A percentile compares a stretch with the other conserved stretches of the same genome.
These are phyloP conservation scores for Ectemnius lituratus DNA, from an alignment of 2,888 invertebrate species.

Conservation along the genomic window DNA sequence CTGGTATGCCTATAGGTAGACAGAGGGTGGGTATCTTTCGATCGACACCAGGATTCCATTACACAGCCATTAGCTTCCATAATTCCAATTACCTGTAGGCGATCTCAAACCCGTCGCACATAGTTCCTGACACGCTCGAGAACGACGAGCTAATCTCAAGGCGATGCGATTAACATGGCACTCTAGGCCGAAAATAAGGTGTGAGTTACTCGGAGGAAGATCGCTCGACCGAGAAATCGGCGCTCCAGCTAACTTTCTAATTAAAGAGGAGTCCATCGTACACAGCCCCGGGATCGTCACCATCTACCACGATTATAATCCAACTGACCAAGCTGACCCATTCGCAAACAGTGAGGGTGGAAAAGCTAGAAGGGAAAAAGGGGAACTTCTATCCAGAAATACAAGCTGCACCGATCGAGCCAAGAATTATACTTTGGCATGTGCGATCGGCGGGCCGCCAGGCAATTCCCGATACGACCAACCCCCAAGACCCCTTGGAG, in stretches of 20 bases:
- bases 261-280: no score
- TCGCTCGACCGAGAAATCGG: no score
- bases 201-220: no score
- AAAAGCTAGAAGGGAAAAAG: no score
- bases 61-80: slow-evolving; percentile 55
- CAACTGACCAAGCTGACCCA: no score
- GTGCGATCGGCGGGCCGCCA: slow-evolving; percentile 13
- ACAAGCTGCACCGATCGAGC: background rate
- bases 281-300: no score
- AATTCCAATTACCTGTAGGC: slow-evolving; percentile 48
- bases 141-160: slow-evolving; percentile 55
- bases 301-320: no score
- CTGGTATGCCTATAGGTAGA: background rate
- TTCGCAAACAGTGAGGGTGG: slow-evolving; percentile 29
- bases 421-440: slow-evolving; percentile 1
- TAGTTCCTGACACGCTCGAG: slow-evolving; percentile 16
- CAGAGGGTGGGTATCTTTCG: slow-evolving; percentile 19
- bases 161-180: slow-evolving; percentile 52
- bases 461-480: background rate
- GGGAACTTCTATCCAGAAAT: slow-evolving; percentile 4
- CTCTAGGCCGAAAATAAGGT: slow-evolving; percentile 11
- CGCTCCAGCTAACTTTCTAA: no score
- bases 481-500: no score
- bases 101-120: slow-evolving; percentile 2
- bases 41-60: slow-evolving; percentile 41